phyloP scores from a whole-genome alignment of 2,113 vertebrate genomes.

The Amia ocellicauda region DNA sequence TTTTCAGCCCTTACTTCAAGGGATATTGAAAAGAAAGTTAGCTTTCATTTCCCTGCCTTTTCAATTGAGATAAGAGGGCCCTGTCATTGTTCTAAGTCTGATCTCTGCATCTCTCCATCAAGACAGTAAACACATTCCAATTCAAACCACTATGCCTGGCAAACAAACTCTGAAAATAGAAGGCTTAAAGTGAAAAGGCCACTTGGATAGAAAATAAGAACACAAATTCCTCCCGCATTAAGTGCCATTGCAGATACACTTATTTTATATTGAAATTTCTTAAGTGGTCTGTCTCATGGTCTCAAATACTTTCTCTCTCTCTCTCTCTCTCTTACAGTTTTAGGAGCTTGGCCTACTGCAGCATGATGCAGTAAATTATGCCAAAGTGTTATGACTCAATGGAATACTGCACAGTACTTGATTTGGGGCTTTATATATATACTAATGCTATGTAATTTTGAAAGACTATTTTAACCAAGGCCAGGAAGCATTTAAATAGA shows the following conservation, averaged over 20 bases:
- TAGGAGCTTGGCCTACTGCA: conserved; percentile 61
- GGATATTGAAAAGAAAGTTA: conserved; percentile 40
- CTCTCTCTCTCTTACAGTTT: conserved; percentile 24
- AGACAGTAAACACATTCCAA: conserved; percentile 15
- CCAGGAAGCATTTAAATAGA: conserved; percentile 18
- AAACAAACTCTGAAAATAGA: conserved; percentile 15
- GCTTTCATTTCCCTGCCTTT: conserved; percentile 27
- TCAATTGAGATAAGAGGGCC: conserved; percentile 49
- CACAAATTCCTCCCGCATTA: background rate
- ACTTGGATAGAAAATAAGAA: conserved; percentile 4
- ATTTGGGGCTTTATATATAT: conserved; percentile 32
- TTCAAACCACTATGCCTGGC: conserved; percentile 25
- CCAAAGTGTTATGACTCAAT: conserved; percentile 43
- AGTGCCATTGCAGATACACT: conserved; percentile 1
- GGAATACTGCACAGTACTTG: conserved; percentile 35
- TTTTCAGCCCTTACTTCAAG: conserved; percentile 53
- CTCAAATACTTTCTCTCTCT: conserved; percentile 12
- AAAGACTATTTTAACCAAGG: conserved; percentile 19
- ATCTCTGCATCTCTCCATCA: conserved; percentile 29
- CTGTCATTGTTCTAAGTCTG: conserved; percentile 31
- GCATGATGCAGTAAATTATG: conserved; percentile 52
- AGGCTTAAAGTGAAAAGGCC: conserved; percentile 16
- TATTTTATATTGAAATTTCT: too few species aligned
- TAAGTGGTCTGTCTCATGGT: too few species aligned
- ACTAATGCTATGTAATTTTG: too few species aligned